A percentile compares a stretch with the other conserved stretches of the same genome.
phyloP scores from a whole-genome alignment of 1,140 invertebrate species.

The Drosophila sp. region DNA sequence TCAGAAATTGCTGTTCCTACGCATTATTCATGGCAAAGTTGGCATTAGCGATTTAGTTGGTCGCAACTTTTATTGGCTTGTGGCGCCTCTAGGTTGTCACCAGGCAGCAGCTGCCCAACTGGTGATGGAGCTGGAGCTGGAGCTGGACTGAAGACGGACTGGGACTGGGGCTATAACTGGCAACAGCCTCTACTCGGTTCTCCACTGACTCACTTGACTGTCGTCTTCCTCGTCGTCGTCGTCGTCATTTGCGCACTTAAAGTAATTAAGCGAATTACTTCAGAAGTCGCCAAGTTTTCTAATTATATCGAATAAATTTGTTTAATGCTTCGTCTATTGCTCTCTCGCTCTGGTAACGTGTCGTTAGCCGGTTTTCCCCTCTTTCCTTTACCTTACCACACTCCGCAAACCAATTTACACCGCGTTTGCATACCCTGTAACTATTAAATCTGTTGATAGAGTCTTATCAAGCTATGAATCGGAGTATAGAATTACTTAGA shows the following conservation, averaged over 20 bases:
- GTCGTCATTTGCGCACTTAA: conserved; percentile 70
- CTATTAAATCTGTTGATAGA: no score
- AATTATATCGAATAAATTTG: conserved; percentile 84
- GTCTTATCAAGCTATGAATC: no score
- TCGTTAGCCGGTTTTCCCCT: not conserved
- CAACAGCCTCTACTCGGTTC: conserved; percentile 26
- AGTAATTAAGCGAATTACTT: conserved; percentile 83
- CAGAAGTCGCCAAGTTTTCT: conserved; percentile 83
- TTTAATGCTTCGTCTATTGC: conserved; percentile 74
- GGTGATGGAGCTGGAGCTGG: not conserved
- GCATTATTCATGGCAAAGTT: conserved; percentile 67
- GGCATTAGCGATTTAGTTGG: conserved; percentile 59
- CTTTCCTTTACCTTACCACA: conserved; percentile 10
- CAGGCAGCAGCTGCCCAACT: conserved; percentile 48
- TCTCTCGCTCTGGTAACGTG: conserved; percentile 9
- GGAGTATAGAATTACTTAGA: no score
- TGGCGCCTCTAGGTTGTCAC: conserved; percentile 74
- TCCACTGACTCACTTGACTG: conserved; percentile 52
- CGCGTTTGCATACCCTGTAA: conserved; percentile 43
- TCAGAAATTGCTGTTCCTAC: conserved; percentile 42
- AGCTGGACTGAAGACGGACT: not conserved
- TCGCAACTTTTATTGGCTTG: conserved; percentile 74
- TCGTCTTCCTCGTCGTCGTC: conserved; percentile 21
- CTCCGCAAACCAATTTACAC: conserved; percentile 69
- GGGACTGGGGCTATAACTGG: not conserved